Conservation (phyloP, 2,797 vertebrate species). For the Acipenser transmontanus region DNA sequence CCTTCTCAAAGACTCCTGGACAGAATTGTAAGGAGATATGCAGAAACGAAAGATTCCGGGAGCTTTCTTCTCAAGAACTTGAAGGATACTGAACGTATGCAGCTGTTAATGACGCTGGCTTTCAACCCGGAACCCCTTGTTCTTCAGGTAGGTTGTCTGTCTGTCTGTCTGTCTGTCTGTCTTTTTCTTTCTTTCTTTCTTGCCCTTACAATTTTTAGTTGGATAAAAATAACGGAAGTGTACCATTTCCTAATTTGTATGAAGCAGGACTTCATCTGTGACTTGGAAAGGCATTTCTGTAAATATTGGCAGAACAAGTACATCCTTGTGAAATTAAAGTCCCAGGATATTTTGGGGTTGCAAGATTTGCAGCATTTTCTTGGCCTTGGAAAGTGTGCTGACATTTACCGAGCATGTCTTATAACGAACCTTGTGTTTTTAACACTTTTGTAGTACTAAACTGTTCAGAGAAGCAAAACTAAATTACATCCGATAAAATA, state of each 20-base stretch:
- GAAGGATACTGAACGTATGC: constrained; percentile 96
- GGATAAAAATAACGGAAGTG: neutral
- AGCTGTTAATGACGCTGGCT: constrained; percentile 89
- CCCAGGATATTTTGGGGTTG: constrained; percentile 21
- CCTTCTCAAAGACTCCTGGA: constrained; percentile 94
- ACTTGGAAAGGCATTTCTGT: constrained; percentile 46
- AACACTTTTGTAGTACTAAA: too few relatives aligned
- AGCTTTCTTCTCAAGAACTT: constrained; percentile 96
- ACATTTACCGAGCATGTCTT: too few relatives aligned
- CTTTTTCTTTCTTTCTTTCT: too few relatives aligned
- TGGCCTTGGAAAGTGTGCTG: too few relatives aligned
- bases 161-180: neutral
- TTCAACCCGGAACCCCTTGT: constrained; percentile 91
- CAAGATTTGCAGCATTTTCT: too few relatives aligned
- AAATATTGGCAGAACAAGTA: constrained; percentile 40
- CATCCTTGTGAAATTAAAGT: constrained; percentile 25
- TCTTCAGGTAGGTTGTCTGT: constrained; percentile 65
- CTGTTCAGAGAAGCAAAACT: too few relatives aligned
- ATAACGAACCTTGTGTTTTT: too few relatives aligned
- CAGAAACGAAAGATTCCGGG: constrained; percentile 96
- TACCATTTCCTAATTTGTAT: constrained; percentile 2
- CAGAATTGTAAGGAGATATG: constrained; percentile 89
- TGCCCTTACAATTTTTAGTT: too few relatives aligned
- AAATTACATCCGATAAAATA: too few relatives aligned
- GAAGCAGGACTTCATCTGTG: too few relatives aligned